Evolutionary conservation across 2,113 vertebrate genomes (phyloP).

Genomic region (Struthio camelus): DNA sequence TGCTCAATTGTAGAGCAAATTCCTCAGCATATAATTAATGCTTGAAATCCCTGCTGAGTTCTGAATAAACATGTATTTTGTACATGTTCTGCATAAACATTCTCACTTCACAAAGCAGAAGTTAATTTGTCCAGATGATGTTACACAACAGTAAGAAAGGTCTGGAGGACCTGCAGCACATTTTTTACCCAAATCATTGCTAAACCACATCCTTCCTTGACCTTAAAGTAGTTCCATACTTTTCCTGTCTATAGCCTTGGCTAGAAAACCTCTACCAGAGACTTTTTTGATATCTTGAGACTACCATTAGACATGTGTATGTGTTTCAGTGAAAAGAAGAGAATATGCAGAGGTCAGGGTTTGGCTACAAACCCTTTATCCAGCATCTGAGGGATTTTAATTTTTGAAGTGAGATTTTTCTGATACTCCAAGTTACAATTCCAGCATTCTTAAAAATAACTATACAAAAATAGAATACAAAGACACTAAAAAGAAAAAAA

Average conservation of each 20-base stretch:
- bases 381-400: background rate
- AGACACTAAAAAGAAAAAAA: background rate
- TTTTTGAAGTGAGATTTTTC: background rate
- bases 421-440: background rate
- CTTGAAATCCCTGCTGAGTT: background rate
- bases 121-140: background rate
- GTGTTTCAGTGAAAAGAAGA: background rate
- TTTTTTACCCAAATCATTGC: background rate
- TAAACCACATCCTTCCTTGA: background rate
- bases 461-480: background rate
- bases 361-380: background rate
- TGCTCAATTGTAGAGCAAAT: background rate
- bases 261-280: background rate
- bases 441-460: background rate
- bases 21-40: background rate
- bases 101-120: background rate
- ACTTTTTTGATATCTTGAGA: background rate
- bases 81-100: background rate
- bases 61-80: background rate
- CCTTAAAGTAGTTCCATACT: background rate
- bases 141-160: no score
- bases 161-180: background rate
- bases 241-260: background rate
- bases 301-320: background rate
- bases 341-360: background rate